Percentiles rank a stretch among this genome's conserved stretches.
Evolutionary conservation across 1,140 invertebrate species (phyloP).

Genomic region (Asobara japonica): DNA sequence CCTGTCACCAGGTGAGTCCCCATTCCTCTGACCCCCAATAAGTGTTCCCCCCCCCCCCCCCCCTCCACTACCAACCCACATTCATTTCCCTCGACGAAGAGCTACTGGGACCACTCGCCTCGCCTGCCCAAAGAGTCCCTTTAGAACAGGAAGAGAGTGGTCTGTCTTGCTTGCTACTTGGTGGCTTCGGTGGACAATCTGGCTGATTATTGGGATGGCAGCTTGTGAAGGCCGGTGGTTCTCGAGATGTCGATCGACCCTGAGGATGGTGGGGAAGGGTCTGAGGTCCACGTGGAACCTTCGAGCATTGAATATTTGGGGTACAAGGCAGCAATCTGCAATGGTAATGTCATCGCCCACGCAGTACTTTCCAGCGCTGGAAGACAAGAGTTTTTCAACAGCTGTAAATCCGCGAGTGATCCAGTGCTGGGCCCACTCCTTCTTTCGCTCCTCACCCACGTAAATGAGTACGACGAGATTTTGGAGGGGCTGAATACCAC

Average conservation of each 20-base stretch:
- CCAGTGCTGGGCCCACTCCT: conserved; percentile 93
- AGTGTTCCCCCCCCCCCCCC: too few species aligned
- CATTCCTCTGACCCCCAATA: too few species aligned
- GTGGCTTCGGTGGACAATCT: conserved; percentile 89
- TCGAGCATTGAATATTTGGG: conserved; percentile 91
- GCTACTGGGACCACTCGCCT: conserved; percentile 51
- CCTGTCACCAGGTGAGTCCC: too few species aligned
- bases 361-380: conserved; percentile 91
- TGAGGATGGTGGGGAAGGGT: conserved; percentile 87
- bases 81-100: neutral
- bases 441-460: conserved; percentile 85
- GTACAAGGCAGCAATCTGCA: conserved; percentile 94
- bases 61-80: too few species aligned
- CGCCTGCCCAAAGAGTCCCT: neutral
- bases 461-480: conserved; percentile 89
- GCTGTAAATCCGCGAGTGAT: conserved; percentile 89
- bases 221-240: conserved; percentile 89
- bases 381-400: conserved; percentile 86
- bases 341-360: conserved; percentile 93
- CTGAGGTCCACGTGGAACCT: conserved; percentile 92
- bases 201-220: conserved; percentile 90
- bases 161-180: conserved; percentile 73
- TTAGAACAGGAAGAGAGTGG: conserved; percentile 66
- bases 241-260: conserved; percentile 87
- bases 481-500: conserved; percentile 95